These are phyloP conservation scores for Calyptomena viridis DNA, from an alignment of 2,113 vertebrate genomes.

Conservation along the genomic window DNA sequence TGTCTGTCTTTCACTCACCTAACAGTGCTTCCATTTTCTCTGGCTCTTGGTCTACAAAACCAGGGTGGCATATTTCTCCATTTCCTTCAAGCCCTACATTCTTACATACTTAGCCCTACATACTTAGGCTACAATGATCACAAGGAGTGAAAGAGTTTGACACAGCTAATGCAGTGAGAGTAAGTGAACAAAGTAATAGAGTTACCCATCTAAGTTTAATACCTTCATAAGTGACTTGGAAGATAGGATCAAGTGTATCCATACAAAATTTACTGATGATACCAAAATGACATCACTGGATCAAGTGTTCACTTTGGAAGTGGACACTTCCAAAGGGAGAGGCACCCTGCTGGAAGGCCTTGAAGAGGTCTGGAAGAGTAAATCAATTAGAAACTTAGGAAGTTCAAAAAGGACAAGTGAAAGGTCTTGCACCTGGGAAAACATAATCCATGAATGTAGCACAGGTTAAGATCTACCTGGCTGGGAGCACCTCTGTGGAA, in stretches of 20 bases:
- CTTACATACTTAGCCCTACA: too few species aligned
- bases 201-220: background rate
- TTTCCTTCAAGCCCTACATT: background rate
- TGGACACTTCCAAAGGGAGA: background rate
- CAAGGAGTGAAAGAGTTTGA: background rate
- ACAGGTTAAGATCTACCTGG: background rate
- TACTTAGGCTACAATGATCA: background rate
- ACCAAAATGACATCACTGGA: background rate
- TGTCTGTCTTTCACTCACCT: background rate
- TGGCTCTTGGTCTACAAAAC: background rate
- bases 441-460: background rate
- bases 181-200: background rate
- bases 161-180: background rate
- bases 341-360: background rate
- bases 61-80: background rate
- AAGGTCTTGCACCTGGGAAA: background rate
- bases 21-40: background rate
- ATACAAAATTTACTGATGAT: background rate
- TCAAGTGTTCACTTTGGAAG: too few species aligned
- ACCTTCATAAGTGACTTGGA: background rate
- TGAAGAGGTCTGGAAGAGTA: background rate
- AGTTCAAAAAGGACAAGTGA: background rate
- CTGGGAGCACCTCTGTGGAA: background rate
- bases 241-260: background rate
- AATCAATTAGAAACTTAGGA: background rate